phyloP scores from a whole-genome alignment of 2,113 vertebrate genomes.

The Rhinoptilus africanus region DNA sequence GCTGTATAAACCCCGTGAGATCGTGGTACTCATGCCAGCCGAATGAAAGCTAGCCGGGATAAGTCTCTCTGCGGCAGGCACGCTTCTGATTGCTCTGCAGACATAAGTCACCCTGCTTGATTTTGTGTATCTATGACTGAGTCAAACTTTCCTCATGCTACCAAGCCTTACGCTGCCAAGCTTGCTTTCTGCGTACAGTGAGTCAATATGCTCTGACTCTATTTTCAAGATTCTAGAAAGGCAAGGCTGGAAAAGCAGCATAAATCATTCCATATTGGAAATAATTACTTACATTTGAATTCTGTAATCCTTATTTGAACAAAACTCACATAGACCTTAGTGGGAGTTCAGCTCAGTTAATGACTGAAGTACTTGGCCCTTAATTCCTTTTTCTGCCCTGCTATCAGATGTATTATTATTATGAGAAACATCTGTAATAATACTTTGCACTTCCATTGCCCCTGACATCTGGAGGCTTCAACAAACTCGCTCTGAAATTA shows the following conservation, averaged over 20 bases:
- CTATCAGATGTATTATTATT: constrained; percentile 63
- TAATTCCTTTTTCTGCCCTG: constrained; percentile 60
- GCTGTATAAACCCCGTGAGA: background rate
- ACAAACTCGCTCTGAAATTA: constrained; percentile 24
- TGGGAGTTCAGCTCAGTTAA: constrained; percentile 55
- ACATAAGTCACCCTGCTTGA: background rate
- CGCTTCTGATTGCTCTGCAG: background rate
- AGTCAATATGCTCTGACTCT: constrained; percentile 23
- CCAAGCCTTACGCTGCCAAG: background rate
- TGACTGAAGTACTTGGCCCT: constrained; percentile 63
- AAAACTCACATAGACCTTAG: constrained; percentile 61
- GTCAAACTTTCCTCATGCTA: constrained; percentile 39
- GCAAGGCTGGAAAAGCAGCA: constrained; percentile 57
- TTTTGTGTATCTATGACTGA: background rate
- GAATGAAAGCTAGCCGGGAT: background rate
- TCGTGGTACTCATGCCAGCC: background rate
- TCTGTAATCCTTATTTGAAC: constrained; percentile 61
- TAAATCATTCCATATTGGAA: constrained; percentile 62
- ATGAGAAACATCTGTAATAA: constrained; percentile 64
- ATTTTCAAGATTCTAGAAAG: constrained; percentile 58
- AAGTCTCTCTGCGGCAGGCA: background rate
- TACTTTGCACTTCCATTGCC: constrained; percentile 55
- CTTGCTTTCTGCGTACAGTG: constrained; percentile 13
- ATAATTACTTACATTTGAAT: constrained; percentile 61
- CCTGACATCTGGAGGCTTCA: constrained; percentile 51